A percentile compares a stretch with the other conserved stretches of the same genome.
These are phyloP conservation scores for Lutraria rhynchaena DNA, from an alignment of 1,140 invertebrate species.

Conservation along the genomic window DNA sequence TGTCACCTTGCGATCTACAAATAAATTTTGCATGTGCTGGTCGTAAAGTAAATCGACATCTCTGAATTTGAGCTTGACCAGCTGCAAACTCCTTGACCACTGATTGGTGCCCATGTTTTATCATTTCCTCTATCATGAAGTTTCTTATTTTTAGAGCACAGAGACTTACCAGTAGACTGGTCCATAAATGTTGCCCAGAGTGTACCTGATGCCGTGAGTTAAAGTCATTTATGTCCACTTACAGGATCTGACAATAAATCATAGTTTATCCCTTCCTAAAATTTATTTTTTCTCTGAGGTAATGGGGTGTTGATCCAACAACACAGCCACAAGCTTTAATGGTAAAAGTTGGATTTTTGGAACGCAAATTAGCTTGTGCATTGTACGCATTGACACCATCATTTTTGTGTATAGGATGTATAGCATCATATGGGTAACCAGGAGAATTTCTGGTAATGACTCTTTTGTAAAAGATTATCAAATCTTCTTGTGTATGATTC, in stretches of 20 bases:
- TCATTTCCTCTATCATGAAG: slow-evolving; percentile 5
- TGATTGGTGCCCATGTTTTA: slow-evolving; percentile 31
- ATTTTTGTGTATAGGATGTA: background rate
- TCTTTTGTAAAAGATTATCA: slow-evolving; percentile 30
- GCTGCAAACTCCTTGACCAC: background rate
- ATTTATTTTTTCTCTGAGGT: slow-evolving; percentile 9
- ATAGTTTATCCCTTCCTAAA: slow-evolving; percentile 35
- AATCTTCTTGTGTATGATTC: slow-evolving; percentile 60
- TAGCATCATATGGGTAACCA: slow-evolving; percentile 15
- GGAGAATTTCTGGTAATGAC: background rate
- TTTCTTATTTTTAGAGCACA: background rate
- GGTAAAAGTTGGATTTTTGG: background rate
- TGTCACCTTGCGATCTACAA: slow-evolving; percentile 41
- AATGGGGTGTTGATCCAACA: slow-evolving; percentile 12
- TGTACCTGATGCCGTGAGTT: background rate
- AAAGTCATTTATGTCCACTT: background rate
- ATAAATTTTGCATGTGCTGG: slow-evolving; percentile 38
- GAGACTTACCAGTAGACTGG: background rate
- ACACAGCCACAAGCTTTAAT: slow-evolving; percentile 9
- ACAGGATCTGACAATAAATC: slow-evolving; percentile 12
- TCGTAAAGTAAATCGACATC: slow-evolving; percentile 21
- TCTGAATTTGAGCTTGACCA: slow-evolving; percentile 44
- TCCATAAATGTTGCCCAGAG: slow-evolving; percentile 43
- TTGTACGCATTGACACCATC: slow-evolving; percentile 22
- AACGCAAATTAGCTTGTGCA: background rate